Conservation (phyloP, 2,888 invertebrate genomes). For the Synanthedon vespiformis region DNA sequence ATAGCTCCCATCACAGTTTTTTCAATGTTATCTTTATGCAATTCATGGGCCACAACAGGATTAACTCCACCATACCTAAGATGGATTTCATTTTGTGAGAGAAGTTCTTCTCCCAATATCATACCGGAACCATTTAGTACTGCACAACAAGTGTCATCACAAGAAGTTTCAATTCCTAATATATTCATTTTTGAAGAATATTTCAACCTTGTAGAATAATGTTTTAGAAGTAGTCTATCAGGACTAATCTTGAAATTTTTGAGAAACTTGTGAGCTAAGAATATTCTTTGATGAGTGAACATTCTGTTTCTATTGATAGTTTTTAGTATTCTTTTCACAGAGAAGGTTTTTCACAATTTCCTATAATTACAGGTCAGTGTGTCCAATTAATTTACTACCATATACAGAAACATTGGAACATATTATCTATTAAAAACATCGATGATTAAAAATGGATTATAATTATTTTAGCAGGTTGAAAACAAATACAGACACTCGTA, state of each 20-base stretch:
- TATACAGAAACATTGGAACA: too few species aligned
- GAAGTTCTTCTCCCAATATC: conserved; percentile 82
- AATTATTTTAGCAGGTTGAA: too few species aligned
- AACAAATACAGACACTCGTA: too few species aligned
- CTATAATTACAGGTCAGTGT: too few species aligned
- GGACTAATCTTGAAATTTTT: background rate
- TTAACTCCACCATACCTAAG: conserved; percentile 87
- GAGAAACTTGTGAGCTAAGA: too few species aligned
- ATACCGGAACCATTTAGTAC: conserved; percentile 79
- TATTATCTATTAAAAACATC: too few species aligned
- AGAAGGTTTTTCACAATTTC: too few species aligned
- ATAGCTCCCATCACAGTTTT: conserved; percentile 77
- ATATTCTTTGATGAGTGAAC: too few species aligned
- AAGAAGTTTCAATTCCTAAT: conserved; percentile 96
- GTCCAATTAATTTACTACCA: too few species aligned
- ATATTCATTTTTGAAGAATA: conserved; percentile 30
- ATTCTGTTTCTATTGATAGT: too few species aligned
- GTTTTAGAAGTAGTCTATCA: background rate
- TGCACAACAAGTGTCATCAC: conserved; percentile 96
- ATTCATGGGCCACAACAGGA: conserved; percentile 84
- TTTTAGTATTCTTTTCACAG: too few species aligned
- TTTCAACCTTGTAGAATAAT: background rate
- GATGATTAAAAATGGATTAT: too few species aligned
- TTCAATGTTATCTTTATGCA: conserved; percentile 85
- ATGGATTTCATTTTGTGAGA: conserved; percentile 84